Evolutionary conservation across 2,888 invertebrate genomes (phyloP).

Genomic region (Folsomia candida): DNA sequence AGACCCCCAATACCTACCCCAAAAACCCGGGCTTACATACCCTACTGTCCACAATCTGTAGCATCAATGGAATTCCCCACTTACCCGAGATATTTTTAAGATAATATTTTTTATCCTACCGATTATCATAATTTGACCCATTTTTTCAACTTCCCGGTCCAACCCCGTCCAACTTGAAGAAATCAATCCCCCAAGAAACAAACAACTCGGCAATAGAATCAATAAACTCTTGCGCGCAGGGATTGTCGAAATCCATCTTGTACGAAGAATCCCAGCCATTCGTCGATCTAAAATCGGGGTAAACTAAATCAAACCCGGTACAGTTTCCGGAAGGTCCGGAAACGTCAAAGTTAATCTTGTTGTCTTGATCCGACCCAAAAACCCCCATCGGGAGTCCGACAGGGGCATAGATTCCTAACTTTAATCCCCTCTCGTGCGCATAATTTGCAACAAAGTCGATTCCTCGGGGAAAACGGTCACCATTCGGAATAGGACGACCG

Average conservation of each 20-base stretch:
- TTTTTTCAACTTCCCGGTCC: constrained; percentile 19
- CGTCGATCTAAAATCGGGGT: constrained; percentile 10
- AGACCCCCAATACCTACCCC: no score
- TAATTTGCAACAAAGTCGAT: neutral
- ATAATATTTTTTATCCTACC: no score
- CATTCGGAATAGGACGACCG: constrained; percentile 10
- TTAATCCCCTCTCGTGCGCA: neutral
- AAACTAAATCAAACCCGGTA: constrained; percentile 16
- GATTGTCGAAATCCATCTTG: constrained; percentile 22
- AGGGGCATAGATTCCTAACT: constrained; percentile 11
- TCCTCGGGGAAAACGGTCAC: neutral
- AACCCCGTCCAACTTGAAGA: constrained; percentile 24
- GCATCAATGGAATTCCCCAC: no score
- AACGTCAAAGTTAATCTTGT: constrained; percentile 20
- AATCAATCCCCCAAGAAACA: constrained; percentile 22
- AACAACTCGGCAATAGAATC: constrained; percentile 14
- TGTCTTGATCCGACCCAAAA: constrained; percentile 13
- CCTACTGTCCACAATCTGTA: no score
- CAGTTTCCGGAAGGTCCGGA: neutral
- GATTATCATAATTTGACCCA: constrained; percentile 19
- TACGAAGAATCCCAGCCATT: constrained; percentile 23
- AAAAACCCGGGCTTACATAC: no score
- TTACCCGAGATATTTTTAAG: no score
- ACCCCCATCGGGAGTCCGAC: constrained; percentile 17
- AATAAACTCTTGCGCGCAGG: constrained; percentile 9